phyloP scores from a whole-genome alignment of 2,888 invertebrate genomes.

The Eremobia ochroleuca region DNA sequence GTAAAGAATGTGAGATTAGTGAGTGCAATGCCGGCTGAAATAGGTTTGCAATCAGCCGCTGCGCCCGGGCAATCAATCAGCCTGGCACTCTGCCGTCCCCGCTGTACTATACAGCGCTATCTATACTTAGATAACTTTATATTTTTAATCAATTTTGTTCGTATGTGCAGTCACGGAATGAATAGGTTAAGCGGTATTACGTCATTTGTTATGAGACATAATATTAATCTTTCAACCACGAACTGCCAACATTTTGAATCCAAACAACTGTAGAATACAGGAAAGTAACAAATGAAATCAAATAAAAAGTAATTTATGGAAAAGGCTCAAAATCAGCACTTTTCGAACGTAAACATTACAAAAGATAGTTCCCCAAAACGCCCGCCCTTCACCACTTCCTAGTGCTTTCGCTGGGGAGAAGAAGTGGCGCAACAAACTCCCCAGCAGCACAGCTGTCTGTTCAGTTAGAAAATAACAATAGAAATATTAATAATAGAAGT shows the following conservation, averaged over 20 bases:
- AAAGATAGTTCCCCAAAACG: too few relatives aligned
- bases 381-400: too few relatives aligned
- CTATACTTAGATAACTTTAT: slow-evolving; percentile 21
- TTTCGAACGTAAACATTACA: too few relatives aligned
- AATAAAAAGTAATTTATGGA: too few relatives aligned
- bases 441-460: too few relatives aligned
- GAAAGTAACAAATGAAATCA: too few relatives aligned
- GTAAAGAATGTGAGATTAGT: slow-evolving; percentile 54
- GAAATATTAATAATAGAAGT: too few relatives aligned
- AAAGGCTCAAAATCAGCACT: too few relatives aligned
- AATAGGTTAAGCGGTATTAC: not conserved
- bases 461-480: not conserved
- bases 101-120: slow-evolving; percentile 2
- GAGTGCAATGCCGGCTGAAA: slow-evolving; percentile 44
- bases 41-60: slow-evolving; percentile 60
- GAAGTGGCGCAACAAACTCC: too few relatives aligned
- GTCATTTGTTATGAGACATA: not conserved
- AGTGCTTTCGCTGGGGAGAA: too few relatives aligned
- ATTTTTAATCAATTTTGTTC: slow-evolving; percentile 20
- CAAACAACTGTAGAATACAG: not conserved
- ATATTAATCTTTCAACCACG: not conserved
- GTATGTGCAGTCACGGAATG: slow-evolving; percentile 2
- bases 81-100: slow-evolving; percentile 44
- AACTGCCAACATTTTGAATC: not conserved
- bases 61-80: slow-evolving; percentile 40